These are phyloP conservation scores for Eumacrocentrus americanus DNA, from an alignment of 2,888 invertebrate genomes.

Conservation along the genomic window DNA sequence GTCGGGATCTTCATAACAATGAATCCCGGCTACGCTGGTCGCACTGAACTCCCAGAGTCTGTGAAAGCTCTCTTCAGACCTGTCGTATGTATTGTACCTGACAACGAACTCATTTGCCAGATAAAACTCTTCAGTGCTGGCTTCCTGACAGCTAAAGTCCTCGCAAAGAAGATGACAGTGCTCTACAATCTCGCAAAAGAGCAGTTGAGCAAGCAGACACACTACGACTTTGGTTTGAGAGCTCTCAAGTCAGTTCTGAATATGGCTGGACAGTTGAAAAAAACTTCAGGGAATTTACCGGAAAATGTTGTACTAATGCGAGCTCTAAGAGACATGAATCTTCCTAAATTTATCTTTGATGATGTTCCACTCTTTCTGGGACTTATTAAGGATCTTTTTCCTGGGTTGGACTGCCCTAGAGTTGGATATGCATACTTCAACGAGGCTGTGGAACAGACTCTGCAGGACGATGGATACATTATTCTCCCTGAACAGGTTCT, in stretches of 20 bases:
- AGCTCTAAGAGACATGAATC: constrained; percentile 89
- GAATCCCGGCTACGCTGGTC: constrained; percentile 93
- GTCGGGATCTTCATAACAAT: constrained; percentile 94
- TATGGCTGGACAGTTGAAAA: constrained; percentile 88
- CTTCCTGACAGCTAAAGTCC: constrained; percentile 84
- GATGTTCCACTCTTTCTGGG: constrained; percentile 90
- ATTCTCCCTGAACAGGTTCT: constrained; percentile 72
- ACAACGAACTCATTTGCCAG: constrained; percentile 88
- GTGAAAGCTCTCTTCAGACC: constrained; percentile 91
- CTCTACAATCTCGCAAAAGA: constrained; percentile 85
- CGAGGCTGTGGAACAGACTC: constrained; percentile 73
- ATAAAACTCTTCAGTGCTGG: constrained; percentile 93
- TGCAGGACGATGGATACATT: constrained; percentile 73
- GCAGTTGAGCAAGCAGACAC: constrained; percentile 89
- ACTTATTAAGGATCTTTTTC: constrained; percentile 87
- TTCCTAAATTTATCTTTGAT: constrained; percentile 91
- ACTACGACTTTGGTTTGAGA: constrained; percentile 92
- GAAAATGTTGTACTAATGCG: constrained; percentile 91
- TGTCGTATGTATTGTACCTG: constrained; percentile 90
- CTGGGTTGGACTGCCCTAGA: constrained; percentile 87
- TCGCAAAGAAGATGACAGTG: constrained; percentile 94
- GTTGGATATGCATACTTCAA: constrained; percentile 88
- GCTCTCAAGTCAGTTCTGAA: constrained; percentile 90
- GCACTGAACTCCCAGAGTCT: constrained; percentile 90
- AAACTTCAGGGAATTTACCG: constrained; percentile 77